phyloP scores from a whole-genome alignment of 2,888 invertebrate species.

The Dinocampus coccinellae region DNA sequence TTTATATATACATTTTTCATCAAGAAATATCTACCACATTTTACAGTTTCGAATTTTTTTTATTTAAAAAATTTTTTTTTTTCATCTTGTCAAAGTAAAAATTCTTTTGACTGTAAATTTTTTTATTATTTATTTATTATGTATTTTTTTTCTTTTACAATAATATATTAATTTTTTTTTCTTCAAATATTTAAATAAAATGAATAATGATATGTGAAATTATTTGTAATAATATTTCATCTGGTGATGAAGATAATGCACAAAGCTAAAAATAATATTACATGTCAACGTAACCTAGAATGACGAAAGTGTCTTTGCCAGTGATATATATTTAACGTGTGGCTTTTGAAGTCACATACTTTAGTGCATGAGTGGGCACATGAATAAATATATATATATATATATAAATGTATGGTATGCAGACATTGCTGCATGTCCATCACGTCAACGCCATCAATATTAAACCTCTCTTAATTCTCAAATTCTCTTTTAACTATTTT shows the following conservation, averaged over 20 bases:
- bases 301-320: constrained; percentile 49
- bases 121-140: too few relatives aligned
- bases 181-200: background rate
- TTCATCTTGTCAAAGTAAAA: too few relatives aligned
- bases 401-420: constrained; percentile 60
- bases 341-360: constrained; percentile 63
- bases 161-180: background rate
- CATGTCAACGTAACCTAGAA: constrained; percentile 54
- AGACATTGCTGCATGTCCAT: constrained; percentile 65
- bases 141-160: too few relatives aligned
- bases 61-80: too few relatives aligned
- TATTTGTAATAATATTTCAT: constrained; percentile 51
- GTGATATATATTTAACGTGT: constrained; percentile 49
- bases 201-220: constrained; percentile 19
- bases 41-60: too few relatives aligned
- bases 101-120: too few relatives aligned
- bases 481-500: background rate
- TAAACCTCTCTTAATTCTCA: background rate
- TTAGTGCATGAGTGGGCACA: constrained; percentile 40
- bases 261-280: constrained; percentile 30
- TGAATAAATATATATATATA: too few relatives aligned
- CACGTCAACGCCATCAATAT: constrained; percentile 37
- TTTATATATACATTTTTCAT: background rate
- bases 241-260: constrained; percentile 48
- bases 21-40: too few relatives aligned